These are phyloP conservation scores for Drosophila gunungcola DNA, from an alignment of 1,140 invertebrate genomes.

Conservation along the genomic window DNA sequence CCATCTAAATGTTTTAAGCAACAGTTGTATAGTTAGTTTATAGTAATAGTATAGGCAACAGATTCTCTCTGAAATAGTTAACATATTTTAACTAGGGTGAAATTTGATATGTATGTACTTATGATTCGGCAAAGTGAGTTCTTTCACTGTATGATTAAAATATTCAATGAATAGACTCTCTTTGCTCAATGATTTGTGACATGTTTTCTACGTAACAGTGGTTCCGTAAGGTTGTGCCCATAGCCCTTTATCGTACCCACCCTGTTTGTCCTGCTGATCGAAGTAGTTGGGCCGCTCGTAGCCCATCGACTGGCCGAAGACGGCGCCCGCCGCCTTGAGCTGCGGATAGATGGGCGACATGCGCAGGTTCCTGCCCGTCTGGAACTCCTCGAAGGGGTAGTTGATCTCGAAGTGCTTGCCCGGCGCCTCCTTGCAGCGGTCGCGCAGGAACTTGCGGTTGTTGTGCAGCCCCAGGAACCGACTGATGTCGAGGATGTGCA, in stretches of 20 bases:
- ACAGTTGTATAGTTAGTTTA: too few relatives aligned
- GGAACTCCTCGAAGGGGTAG: constrained; percentile 94
- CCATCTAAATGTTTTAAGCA: too few relatives aligned
- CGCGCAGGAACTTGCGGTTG: constrained; percentile 96
- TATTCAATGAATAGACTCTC: too few relatives aligned
- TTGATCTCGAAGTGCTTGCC: constrained; percentile 94
- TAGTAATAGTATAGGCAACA: too few relatives aligned
- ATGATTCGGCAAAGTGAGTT: too few relatives aligned
- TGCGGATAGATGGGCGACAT: constrained; percentile 98
- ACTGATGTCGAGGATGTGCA: constrained; percentile 96
- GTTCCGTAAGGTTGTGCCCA: too few relatives aligned
- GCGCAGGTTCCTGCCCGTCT: constrained; percentile 95
- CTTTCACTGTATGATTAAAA: too few relatives aligned
- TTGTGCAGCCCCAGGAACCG: constrained; percentile 98
- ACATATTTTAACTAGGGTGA: too few relatives aligned
- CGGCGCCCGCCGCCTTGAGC: constrained; percentile 95
- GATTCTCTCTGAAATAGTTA: too few relatives aligned
- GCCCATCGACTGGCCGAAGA: constrained; percentile 99
- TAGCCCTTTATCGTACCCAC: constrained; percentile 68
- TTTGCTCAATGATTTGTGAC: too few relatives aligned
- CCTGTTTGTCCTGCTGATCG: constrained; percentile 86
- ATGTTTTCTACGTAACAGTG: too few relatives aligned
- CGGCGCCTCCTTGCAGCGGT: constrained; percentile 97
- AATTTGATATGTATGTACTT: too few relatives aligned
- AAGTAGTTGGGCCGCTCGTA: constrained; percentile 99